Conservation (phyloP, 2,888 invertebrate species). For the Stenodera caucasica region DNA sequence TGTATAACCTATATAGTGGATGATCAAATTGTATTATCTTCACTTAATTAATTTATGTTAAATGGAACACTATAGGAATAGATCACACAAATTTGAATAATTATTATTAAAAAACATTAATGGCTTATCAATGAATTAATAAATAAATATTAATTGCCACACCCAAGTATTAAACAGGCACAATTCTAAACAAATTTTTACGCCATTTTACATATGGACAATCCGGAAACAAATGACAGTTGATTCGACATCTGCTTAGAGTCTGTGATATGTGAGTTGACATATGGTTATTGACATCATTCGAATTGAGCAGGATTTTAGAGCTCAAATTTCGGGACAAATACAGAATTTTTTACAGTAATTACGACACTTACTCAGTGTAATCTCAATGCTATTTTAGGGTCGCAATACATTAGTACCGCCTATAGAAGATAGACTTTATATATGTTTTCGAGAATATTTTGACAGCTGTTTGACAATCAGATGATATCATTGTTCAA, state of each 20-base stretch:
- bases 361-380: too few species aligned
- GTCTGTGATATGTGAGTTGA: not conserved
- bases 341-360: too few species aligned
- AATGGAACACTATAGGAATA: not conserved
- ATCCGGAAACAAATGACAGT: slow-evolving; percentile 35
- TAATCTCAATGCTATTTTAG: too few species aligned
- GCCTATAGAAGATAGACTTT: not conserved
- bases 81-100: not conserved
- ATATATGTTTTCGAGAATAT: not conserved
- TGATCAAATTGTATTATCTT: slow-evolving; percentile 2
- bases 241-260: not conserved
- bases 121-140: not conserved
- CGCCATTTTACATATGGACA: slow-evolving; percentile 46
- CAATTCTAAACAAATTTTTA: slow-evolving; percentile 48
- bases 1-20: slow-evolving; percentile 2
- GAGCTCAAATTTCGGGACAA: too few species aligned
- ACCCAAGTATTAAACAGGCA: slow-evolving; percentile 44
- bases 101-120: not conserved
- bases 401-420: too few species aligned
- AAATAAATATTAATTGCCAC: slow-evolving; percentile 42
- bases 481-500: not conserved
- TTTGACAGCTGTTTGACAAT: not conserved
- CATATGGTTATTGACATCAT: too few species aligned
- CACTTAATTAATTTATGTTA: slow-evolving; percentile 10
- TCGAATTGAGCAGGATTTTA: too few species aligned